Base-by-base conservation (phyloP, 2,113 vertebrate species). In the Cairina moschata region DNA sequence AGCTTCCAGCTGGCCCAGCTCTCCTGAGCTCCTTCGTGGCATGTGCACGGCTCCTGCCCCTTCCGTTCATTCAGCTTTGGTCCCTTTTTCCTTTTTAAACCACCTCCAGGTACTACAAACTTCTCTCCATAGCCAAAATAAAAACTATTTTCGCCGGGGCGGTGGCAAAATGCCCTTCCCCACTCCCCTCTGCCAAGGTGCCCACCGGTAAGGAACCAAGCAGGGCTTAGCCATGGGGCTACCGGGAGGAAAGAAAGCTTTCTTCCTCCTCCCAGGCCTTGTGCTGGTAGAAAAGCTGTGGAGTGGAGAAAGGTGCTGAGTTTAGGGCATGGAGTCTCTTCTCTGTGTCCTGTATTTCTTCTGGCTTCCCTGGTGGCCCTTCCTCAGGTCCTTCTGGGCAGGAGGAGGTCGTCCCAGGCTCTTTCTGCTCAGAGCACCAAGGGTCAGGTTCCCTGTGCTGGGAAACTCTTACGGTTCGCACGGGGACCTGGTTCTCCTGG, bases 31-130 rank as follows among this genome's bases (percentile, higher is more conserved):
- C 73, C 92, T 52, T 46, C 92, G 1, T 66, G 80, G 92, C 96
- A 96, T 93, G 96, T 92, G 89, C 42, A 5, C 75, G 72, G 80
- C 96, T 93, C 11, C 89, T n/a, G 81, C 85, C 90, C 83, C 91
- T 87, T 92, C 38, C 93, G 79, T 95, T 77, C 50, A 86, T 95
- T 81, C 93, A 84, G 86, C 95, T 94, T 92, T 60, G 80, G 69
- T 71, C 88, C 93, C 40, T 40, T 40, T 40, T 82, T 69, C 62
- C 91, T 75, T 60, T 52, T 55, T 8, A 9, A 34, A 71, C 1
- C 8, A 32, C 80, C 65, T 0, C 2, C 12, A n/a, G 88, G 56
- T 72, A 50, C 83, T 93, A 76, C 90, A 93, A 42, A 1, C n/a
- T 34, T 76, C 86, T 83, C 42, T 88, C 86, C 78, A 1, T 38